A percentile compares a stretch with the other conserved stretches of the same genome.
These are phyloP conservation scores for Phrixothrix hirtus DNA, from an alignment of 2,888 invertebrate species.

Conservation along the genomic window DNA sequence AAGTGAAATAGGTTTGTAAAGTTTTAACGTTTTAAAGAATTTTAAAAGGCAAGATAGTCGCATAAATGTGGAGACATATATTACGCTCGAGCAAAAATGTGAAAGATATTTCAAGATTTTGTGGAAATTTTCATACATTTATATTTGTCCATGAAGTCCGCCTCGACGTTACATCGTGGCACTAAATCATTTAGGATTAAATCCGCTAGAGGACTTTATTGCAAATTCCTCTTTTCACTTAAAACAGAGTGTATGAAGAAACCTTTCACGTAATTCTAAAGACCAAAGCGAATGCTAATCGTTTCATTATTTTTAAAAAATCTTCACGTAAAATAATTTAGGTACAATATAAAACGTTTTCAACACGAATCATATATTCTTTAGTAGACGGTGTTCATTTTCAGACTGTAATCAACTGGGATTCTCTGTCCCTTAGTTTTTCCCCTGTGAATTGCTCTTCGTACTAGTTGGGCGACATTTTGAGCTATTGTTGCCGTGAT, in stretches of 20 bases:
- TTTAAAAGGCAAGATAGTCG: conserved; percentile 4
- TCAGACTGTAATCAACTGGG: background rate
- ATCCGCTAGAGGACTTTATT: conserved; percentile 30
- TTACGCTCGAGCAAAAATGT: conserved; percentile 25
- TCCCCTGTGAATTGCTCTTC: background rate
- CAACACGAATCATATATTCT: background rate
- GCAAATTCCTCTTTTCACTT: conserved; percentile 28
- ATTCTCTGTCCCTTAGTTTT: background rate
- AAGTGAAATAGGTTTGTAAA: no score
- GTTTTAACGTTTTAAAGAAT: background rate
- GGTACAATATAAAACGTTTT: background rate
- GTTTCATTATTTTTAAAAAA: conserved; percentile 2
- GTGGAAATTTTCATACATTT: conserved; percentile 45
- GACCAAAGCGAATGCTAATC: conserved; percentile 10
- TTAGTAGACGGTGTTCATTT: background rate
- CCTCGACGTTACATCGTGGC: conserved; percentile 38
- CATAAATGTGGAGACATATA: conserved; percentile 11
- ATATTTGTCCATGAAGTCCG: conserved; percentile 42
- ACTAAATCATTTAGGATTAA: conserved; percentile 45
- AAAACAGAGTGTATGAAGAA: conserved; percentile 14
- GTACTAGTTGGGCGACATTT: background rate
- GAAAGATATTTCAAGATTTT: conserved; percentile 46
- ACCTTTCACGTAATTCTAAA: conserved; percentile 10
- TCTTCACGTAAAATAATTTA: background rate
- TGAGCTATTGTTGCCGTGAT: background rate